phyloP scores from a whole-genome alignment of 1,140 invertebrate genomes.

The Archivesica marissinica region DNA sequence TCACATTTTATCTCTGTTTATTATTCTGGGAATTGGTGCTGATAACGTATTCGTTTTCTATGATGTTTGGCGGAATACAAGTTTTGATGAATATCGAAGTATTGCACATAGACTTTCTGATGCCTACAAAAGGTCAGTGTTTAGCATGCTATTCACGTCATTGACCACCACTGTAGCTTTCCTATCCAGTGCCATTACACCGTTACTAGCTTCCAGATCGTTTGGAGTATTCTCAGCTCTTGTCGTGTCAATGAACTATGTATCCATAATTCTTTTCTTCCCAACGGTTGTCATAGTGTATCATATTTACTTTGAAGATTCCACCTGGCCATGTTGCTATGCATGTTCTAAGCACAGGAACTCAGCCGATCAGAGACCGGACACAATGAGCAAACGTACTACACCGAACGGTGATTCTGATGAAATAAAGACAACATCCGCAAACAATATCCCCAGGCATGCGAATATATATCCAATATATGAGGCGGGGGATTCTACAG shows the following conservation, averaged over 20 bases:
- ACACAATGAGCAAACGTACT: not conserved
- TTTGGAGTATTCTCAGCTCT: constrained; percentile 77
- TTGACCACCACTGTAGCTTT: constrained; percentile 75
- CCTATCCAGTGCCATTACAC: constrained; percentile 68
- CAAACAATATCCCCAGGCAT: not conserved
- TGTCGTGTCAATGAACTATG: constrained; percentile 74
- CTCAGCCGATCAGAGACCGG: too few species aligned
- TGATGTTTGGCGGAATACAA: constrained; percentile 70
- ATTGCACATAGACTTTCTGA: constrained; percentile 68
- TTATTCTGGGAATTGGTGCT: constrained; percentile 73
- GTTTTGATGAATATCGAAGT: constrained; percentile 45
- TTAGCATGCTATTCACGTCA: constrained; percentile 73
- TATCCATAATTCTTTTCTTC: constrained; percentile 75
- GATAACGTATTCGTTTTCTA: constrained; percentile 75
- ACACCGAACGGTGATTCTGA: not conserved
- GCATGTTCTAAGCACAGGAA: not conserved
- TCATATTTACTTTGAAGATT: constrained; percentile 64
- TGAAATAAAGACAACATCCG: not conserved
- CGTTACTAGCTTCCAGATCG: constrained; percentile 68
- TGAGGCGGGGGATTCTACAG: not conserved
- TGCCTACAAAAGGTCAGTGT: constrained; percentile 63
- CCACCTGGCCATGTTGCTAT: constrained; percentile 49
- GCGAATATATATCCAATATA: not conserved
- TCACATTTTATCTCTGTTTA: constrained; percentile 73
- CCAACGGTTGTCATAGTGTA: constrained; percentile 74